Evolutionary conservation across 2,113 vertebrate genomes (phyloP).

Genomic region (Microcebus jonahi): DNA sequence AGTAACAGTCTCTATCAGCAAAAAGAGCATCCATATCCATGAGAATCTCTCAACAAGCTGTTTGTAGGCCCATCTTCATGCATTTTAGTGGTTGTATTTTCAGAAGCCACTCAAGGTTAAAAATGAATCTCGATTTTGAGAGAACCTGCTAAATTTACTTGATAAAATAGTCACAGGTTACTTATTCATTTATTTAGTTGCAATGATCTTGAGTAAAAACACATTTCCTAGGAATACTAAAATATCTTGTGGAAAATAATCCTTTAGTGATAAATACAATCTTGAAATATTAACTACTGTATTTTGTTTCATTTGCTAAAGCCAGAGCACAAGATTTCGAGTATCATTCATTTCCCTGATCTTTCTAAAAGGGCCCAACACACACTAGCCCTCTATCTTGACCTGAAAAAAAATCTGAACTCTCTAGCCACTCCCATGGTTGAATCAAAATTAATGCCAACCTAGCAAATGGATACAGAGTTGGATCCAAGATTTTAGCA

Average conservation of each 20-base stretch:
- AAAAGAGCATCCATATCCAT: neutral
- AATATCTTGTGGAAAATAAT: neutral
- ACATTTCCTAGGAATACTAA: neutral
- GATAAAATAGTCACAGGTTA: neutral
- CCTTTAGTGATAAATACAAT: neutral
- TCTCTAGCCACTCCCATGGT: accelerated
- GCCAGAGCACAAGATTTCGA: neutral
- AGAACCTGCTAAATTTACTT: neutral
- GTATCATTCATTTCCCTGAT: neutral
- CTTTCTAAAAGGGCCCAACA: neutral
- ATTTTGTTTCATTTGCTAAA: neutral
- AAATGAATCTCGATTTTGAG: neutral
- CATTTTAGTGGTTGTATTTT: neutral
- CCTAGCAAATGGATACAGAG: neutral
- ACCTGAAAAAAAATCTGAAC: neutral
- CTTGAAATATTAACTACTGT: accelerated
- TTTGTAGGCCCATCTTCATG: neutral
- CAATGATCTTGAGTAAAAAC: neutral
- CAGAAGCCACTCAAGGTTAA: neutral
- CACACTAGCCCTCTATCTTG: no score
- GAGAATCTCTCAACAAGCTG: neutral
- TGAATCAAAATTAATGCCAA: neutral
- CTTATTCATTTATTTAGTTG: neutral
- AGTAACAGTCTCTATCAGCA: neutral
- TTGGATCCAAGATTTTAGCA: neutral